These are phyloP conservation scores for Triops cancriformis DNA, from an alignment of 1,140 invertebrate genomes.

Conservation along the genomic window DNA sequence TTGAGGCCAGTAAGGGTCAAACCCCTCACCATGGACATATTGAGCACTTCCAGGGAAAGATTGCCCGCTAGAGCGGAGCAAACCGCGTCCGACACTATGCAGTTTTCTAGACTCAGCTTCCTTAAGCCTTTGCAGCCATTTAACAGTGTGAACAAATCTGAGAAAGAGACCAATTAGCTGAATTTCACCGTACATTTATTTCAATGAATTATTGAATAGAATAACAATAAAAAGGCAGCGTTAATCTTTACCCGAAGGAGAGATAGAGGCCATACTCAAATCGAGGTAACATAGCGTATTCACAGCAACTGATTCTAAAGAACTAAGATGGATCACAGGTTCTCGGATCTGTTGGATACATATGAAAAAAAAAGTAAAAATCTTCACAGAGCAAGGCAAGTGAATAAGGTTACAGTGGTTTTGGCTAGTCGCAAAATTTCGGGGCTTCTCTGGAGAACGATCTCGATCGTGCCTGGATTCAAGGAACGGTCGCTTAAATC, in stretches of 20 bases:
- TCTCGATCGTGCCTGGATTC: constrained; percentile 53
- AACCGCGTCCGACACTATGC: constrained; percentile 51
- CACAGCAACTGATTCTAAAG: constrained; percentile 30
- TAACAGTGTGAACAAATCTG: constrained; percentile 52
- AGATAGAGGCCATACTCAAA: constrained; percentile 65
- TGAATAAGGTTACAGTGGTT: constrained; percentile 56
- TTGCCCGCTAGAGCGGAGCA: constrained; percentile 58
- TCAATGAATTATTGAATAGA: not conserved
- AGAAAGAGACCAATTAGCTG: constrained; percentile 26
- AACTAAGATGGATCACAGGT: not conserved
- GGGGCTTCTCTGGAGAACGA: constrained; percentile 61
- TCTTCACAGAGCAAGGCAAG: too few species aligned
- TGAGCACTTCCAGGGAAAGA: constrained; percentile 56
- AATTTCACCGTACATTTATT: not conserved
- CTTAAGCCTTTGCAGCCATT: constrained; percentile 56
- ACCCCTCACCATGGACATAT: constrained; percentile 62
- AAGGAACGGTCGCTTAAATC: constrained; percentile 64
- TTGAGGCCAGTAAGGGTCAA: constrained; percentile 51
- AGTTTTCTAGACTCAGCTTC: constrained; percentile 75
- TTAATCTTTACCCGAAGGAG: constrained; percentile 41
- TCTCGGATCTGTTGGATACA: constrained; percentile 47
- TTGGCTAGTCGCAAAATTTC: constrained; percentile 64
- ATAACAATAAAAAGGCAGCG: constrained; percentile 6
- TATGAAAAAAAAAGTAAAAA: constrained; percentile 28
- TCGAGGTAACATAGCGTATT: constrained; percentile 68